A percentile compares a stretch with the other conserved stretches of the same genome.
These are phyloP conservation scores for Pseudococcus longispinus DNA, from an alignment of 2,888 invertebrate genomes.

Conservation along the genomic window DNA sequence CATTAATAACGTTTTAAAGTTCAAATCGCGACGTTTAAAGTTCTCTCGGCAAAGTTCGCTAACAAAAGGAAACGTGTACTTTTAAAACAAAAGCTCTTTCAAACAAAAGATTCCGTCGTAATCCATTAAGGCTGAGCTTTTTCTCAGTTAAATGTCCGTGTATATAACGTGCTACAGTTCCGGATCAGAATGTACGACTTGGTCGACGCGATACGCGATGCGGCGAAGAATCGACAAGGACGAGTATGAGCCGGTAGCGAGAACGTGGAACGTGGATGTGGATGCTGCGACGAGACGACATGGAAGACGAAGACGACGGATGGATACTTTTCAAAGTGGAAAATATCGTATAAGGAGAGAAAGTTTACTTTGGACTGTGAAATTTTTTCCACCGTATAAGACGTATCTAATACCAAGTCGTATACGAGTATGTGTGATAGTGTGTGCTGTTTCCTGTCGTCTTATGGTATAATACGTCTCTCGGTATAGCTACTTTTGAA, in stretches of 20 bases:
- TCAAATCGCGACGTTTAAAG: constrained; percentile 56
- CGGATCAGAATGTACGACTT: constrained; percentile 46
- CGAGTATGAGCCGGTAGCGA: not conserved
- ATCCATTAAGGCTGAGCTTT: constrained; percentile 53
- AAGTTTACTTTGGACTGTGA: not conserved
- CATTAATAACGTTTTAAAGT: constrained; percentile 56
- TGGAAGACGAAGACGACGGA: not conserved
- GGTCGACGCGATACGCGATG: not conserved
- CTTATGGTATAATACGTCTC: too few species aligned
- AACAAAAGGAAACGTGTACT: constrained; percentile 56
- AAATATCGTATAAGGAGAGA: not conserved
- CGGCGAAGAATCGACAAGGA: not conserved
- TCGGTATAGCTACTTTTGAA: not conserved
- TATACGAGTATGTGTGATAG: not conserved
- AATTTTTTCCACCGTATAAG: not conserved
- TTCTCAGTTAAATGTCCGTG: constrained; percentile 47
- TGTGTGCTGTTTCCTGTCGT: too few species aligned
- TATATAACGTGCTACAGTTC: constrained; percentile 31
- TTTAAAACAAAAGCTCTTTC: constrained; percentile 56
- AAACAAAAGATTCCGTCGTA: constrained; percentile 55
- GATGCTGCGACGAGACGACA: too few species aligned
- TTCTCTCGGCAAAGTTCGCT: constrained; percentile 51
- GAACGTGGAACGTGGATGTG: not conserved
- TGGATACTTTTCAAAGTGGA: not conserved
- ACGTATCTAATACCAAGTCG: not conserved